Conservation (phyloP, 2,113 vertebrate genomes). For the Edolisoma coerulescens region DNA sequence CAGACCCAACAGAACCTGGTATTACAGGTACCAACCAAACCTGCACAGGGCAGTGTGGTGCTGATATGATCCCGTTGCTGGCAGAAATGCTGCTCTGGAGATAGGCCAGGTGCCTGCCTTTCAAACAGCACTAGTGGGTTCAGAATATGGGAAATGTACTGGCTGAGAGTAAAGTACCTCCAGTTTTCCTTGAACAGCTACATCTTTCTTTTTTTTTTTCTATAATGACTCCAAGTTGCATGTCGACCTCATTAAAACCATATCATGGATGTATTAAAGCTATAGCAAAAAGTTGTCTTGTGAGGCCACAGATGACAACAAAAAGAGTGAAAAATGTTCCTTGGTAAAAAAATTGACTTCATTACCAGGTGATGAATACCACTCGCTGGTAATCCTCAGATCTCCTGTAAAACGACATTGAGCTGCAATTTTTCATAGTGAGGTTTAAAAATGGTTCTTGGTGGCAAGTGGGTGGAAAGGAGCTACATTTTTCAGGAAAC, state of each 20-base stretch:
- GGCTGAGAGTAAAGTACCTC: background rate
- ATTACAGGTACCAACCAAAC: background rate
- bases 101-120: background rate
- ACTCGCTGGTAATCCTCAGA: background rate
- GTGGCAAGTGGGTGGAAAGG: background rate
- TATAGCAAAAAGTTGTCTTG: background rate
- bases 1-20: background rate
- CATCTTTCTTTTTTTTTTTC: background rate
- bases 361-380: background rate
- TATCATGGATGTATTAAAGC: background rate
- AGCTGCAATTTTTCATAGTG: background rate
- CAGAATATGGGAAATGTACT: background rate
- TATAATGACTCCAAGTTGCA: background rate
- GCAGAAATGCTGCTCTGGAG: background rate
- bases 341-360: background rate
- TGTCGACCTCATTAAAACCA: background rate
- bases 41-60: accelerated
- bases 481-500: background rate
- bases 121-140: background rate
- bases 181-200: background rate
- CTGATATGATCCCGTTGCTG: background rate
- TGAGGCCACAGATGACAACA: background rate
- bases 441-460: background rate
- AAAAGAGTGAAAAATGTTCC: background rate
- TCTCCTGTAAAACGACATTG: background rate